Evolutionary conservation across 2,888 invertebrate genomes (phyloP), one percentile per base, ranked within the genome.

Genomic region (Drosophila prostipennis): DNA sequence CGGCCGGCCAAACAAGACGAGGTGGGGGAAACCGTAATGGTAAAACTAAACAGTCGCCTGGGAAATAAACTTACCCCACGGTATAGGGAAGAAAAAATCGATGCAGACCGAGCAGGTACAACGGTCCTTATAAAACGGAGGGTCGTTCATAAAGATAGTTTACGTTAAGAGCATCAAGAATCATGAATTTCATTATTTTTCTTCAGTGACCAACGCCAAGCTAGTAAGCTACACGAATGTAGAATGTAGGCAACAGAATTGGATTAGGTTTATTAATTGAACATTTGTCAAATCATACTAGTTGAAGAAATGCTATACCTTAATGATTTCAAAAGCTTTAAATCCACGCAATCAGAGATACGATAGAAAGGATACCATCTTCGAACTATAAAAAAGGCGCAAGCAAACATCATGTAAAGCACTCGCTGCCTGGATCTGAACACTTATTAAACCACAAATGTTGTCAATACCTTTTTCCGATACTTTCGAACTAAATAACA

Each of bases 31-130:
- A 19, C 19, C 19, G 19, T 19, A 19, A 19, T 19, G 19, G 19
- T 19, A 19, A 19, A 19, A 19, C 19, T 19, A 19, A 19, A 19
- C 19, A 19, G 3, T 19, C 19, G 19, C 19, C 19, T 19, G 19
- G 19, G 19, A 19, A 19, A 19, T 32, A 32, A 32, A 32, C 29
- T 32, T 32, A 32, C 29, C 29, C 29, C 29, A 32, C 8, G 8
- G 29, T 32, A 32, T 32, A 32, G 29, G 29, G 29, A 32, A 32
- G 29, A 32, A 32, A 32, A 32, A 32, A 8, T 32, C 29, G 8
- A 32, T 8, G 32, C 32, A 43, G 32, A 54, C 42, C 42, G n/a
- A n/a, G n/a, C 42, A 7, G 42, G 42, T n/a, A 54, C 54, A 54
- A 54, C n/a, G 32, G 32, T 32, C 32, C 32, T 32, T 32, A 10